Conservation (phyloP, 2,797 vertebrate genomes). For the Ctenosaura bakeri region DNA sequence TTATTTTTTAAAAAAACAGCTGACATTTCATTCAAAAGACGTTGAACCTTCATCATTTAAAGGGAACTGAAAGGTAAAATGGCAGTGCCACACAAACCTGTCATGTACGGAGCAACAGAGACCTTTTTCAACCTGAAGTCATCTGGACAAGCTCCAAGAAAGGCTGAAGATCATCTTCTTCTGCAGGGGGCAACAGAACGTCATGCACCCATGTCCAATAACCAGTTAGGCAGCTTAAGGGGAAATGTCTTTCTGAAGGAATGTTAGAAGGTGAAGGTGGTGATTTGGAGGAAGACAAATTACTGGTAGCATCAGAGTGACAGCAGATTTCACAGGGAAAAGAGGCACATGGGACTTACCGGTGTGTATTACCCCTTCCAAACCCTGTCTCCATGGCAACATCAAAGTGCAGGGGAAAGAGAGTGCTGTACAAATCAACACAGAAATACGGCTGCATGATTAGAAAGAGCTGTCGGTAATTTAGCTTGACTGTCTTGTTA, state of each 20-base stretch:
- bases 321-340: constrained; percentile 72
- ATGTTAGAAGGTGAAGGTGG: constrained; percentile 48
- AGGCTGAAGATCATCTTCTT: constrained; percentile 22
- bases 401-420: constrained; percentile 53
- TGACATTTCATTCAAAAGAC: constrained; percentile 74
- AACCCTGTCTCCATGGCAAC: constrained; percentile 79
- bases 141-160: constrained; percentile 10
- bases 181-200: constrained; percentile 45
- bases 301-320: constrained; percentile 65
- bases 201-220: constrained; percentile 52
- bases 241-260: constrained; percentile 49
- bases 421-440: constrained; percentile 62
- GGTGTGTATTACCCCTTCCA: constrained; percentile 77
- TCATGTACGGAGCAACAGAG: not conserved
- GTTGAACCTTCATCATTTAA: constrained; percentile 73
- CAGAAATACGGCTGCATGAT: constrained; percentile 57
- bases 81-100: constrained; percentile 63
- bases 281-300: constrained; percentile 35
- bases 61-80: constrained; percentile 73
- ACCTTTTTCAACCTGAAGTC: constrained; percentile 2
- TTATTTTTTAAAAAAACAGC: not conserved
- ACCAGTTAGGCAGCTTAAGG: constrained; percentile 64
- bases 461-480: constrained; percentile 72
- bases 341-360: constrained; percentile 65
- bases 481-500: constrained; percentile 68